A percentile compares a stretch with the other conserved stretches of the same genome.
phyloP scores from a whole-genome alignment of 2,888 invertebrate genomes.

The Pseudeuparius sepicola region DNA sequence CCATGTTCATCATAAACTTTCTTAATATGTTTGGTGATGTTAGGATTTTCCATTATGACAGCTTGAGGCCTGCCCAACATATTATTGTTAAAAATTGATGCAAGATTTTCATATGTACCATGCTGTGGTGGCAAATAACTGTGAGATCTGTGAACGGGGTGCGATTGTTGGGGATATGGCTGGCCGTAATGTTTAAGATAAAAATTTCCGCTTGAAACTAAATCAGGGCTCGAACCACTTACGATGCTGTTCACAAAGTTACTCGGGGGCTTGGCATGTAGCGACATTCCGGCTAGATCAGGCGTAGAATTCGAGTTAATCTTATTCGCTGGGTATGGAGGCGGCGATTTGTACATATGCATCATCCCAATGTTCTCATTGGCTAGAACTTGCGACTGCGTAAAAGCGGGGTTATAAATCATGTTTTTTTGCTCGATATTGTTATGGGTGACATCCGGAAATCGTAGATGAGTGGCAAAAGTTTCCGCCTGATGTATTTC shows the following conservation, averaged over 20 bases:
- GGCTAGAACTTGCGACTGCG: conserved; percentile 29
- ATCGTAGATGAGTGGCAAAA: conserved; percentile 39
- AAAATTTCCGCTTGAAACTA: conserved; percentile 62
- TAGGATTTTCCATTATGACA: conserved; percentile 48
- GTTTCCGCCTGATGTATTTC: conserved; percentile 54
- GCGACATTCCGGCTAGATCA: conserved; percentile 66
- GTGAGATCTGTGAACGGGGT: conserved; percentile 37
- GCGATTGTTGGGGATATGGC: conserved; percentile 29
- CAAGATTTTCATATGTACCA: conserved; percentile 64
- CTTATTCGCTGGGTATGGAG: conserved; percentile 69
- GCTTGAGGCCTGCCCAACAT: conserved; percentile 35
- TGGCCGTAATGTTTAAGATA: conserved; percentile 39
- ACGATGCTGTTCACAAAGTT: conserved; percentile 43
- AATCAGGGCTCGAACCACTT: conserved; percentile 67
- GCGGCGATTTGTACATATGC: conserved; percentile 72
- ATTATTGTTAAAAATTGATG: conserved; percentile 46
- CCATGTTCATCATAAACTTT: conserved; percentile 52
- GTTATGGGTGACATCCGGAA: conserved; percentile 57
- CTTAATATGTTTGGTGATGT: conserved; percentile 50
- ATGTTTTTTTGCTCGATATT: conserved; percentile 34
- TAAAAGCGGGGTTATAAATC: conserved; percentile 24
- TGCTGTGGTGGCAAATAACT: conserved; percentile 41
- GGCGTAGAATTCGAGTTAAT: conserved; percentile 78
- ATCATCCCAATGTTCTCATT: conserved; percentile 43
- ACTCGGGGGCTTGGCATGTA: conserved; percentile 36